Conservation (phyloP, 2,797 vertebrate species). For the Ateles fusciceps region DNA sequence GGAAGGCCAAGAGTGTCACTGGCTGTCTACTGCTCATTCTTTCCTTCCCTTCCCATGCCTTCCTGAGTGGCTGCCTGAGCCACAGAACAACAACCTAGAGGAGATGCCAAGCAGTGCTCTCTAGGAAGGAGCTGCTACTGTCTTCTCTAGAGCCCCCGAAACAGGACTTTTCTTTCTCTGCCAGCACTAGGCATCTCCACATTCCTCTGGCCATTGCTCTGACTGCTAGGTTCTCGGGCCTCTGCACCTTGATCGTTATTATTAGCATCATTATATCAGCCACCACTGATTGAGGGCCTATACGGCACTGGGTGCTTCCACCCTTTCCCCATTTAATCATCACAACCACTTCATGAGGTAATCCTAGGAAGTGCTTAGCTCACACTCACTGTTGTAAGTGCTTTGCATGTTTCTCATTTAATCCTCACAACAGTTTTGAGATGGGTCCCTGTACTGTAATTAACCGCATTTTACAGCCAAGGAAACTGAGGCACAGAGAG, state of each 20-base stretch:
- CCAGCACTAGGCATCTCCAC: not conserved
- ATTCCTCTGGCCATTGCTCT: not conserved
- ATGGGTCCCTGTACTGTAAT: not conserved
- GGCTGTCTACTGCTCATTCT: not conserved
- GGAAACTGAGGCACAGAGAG: not conserved
- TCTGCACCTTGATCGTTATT: not conserved
- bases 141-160: not conserved
- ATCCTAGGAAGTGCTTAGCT: not conserved
- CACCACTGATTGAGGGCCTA: not conserved
- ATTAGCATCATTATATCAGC: not conserved
- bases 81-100: not conserved
- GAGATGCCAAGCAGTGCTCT: not conserved
- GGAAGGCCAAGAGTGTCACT: not conserved
- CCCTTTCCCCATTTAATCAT: not conserved
- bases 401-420: not conserved
- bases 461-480: conserved; percentile 16
- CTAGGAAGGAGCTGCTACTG: not conserved
- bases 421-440: not conserved
- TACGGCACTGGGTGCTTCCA: not conserved
- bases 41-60: not conserved
- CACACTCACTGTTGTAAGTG: not conserved
- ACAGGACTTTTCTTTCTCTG: not conserved
- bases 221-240: not conserved
- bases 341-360: not conserved
- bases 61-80: not conserved